Conservation (phyloP, 1,140 invertebrate species). For the Ruditapes philippinarum region DNA sequence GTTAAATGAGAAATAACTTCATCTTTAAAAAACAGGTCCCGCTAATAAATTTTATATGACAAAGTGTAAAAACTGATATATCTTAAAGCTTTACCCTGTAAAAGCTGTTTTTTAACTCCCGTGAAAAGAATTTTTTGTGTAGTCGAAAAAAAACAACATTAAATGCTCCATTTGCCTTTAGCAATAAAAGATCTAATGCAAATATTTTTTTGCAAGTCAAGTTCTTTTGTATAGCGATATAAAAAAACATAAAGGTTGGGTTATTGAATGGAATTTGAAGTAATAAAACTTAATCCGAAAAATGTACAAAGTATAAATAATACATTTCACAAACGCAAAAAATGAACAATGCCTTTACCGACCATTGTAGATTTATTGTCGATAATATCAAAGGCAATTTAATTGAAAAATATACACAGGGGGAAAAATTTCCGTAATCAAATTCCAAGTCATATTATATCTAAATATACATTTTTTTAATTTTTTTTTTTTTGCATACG, state of each 20-base stretch:
- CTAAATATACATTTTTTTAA: too few relatives aligned
- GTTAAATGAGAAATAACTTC: not conserved
- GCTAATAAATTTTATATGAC: slow-evolving; percentile 15
- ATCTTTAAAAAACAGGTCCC: slow-evolving; percentile 24
- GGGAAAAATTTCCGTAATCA: too few relatives aligned
- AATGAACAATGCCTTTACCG: not conserved
- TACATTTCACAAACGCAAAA: slow-evolving; percentile 6
- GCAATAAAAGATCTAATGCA: slow-evolving; percentile 27
- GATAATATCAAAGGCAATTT: not conserved
- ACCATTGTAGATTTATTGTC: not conserved
- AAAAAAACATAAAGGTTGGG: slow-evolving; percentile 13
- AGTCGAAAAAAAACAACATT: slow-evolving; percentile 37
- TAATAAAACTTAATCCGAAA: slow-evolving; percentile 35
- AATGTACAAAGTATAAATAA: slow-evolving; percentile 37
- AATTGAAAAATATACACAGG: slow-evolving; percentile 3
- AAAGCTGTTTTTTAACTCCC: slow-evolving; percentile 15
- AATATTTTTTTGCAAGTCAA: slow-evolving; percentile 46
- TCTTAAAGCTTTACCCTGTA: not conserved
- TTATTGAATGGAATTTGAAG: slow-evolving; percentile 34
- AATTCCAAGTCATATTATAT: too few relatives aligned
- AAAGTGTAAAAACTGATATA: not conserved
- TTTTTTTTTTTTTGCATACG: too few relatives aligned
- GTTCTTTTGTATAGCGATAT: slow-evolving; percentile 16
- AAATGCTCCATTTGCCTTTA: slow-evolving; percentile 34
- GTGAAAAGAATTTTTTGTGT: slow-evolving; percentile 56